Conservation (phyloP, 2,888 invertebrate genomes). For the Furcula furcula region DNA sequence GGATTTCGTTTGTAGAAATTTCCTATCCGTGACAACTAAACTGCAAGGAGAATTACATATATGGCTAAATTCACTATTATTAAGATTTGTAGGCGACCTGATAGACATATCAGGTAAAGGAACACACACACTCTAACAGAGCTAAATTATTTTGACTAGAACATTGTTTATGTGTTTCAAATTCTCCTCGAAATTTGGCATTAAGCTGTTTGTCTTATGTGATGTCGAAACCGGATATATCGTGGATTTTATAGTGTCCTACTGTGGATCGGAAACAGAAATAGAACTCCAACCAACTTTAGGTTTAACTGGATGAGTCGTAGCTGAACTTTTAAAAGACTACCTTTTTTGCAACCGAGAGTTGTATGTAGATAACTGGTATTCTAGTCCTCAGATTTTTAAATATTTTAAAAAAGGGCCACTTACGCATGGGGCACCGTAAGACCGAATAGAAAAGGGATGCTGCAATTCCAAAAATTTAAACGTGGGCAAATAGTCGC, state of each 20-base stretch:
- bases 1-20: too few relatives aligned
- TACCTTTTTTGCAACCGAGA: conserved; percentile 19
- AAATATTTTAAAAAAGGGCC: conserved; percentile 17
- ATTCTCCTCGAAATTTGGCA: too few relatives aligned
- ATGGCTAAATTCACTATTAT: too few relatives aligned
- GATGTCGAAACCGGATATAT: conserved; percentile 25
- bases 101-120: too few relatives aligned
- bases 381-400: conserved; percentile 23
- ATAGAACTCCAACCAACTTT: conserved; percentile 13
- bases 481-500: conserved; percentile 11
- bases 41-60: too few relatives aligned
- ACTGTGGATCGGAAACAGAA: conserved; percentile 21
- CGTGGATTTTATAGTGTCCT: conserved; percentile 27
- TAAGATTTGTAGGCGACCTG: too few relatives aligned
- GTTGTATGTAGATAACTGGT: conserved; percentile 28
- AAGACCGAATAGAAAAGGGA: conserved; percentile 16
- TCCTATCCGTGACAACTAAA: too few relatives aligned
- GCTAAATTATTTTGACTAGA: conserved; percentile 28
- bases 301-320: conserved; percentile 18
- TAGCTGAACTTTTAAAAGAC: conserved; percentile 18
- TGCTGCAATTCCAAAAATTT: conserved; percentile 21
- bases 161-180: conserved; percentile 24
- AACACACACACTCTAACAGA: too few relatives aligned
- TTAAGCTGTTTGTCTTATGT: conserved; percentile 25
- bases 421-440: conserved; percentile 28